Percentiles rank a stretch among this genome's conserved stretches.
Conservation (phyloP, 1,140 invertebrate species). For the Delia radicum region DNA sequence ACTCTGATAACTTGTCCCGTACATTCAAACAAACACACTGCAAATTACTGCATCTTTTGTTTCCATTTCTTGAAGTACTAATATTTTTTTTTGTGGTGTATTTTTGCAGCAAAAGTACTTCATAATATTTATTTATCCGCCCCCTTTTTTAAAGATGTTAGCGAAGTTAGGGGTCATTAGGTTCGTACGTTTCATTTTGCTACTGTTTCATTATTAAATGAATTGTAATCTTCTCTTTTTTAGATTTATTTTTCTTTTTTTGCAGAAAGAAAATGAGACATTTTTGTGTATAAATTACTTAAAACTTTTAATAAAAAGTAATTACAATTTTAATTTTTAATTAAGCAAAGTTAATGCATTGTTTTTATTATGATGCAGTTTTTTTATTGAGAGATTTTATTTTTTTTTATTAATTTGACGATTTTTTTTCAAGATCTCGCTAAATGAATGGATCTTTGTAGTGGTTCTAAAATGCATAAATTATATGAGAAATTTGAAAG, state of each 20-base stretch:
- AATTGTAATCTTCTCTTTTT: neutral
- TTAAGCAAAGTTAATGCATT: neutral
- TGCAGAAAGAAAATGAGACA: neutral
- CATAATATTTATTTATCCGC: neutral
- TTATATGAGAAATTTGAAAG: no score
- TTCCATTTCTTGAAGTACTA: no score
- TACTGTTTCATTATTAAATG: conserved; percentile 1
- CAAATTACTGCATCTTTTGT: neutral
- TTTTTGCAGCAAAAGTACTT: no score
- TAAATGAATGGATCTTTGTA: neutral
- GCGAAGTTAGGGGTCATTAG: neutral
- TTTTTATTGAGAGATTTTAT: neutral
- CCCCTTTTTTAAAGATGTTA: neutral
- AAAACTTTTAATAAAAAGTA: conserved; percentile 3
- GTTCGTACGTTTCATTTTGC: neutral
- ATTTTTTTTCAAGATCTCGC: neutral
- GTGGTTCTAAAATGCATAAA: no score
- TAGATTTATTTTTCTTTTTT: neutral
- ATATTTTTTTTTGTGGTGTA: no score
- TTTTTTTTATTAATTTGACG: neutral
- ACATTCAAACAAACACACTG: neutral
- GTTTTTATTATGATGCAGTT: neutral
- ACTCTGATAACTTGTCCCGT: neutral
- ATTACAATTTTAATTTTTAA: conserved; percentile 3
- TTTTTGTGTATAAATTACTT: neutral